phyloP scores from a whole-genome alignment of 92 coral and sea anemone genomes.

The Phymanthus crucifer region DNA sequence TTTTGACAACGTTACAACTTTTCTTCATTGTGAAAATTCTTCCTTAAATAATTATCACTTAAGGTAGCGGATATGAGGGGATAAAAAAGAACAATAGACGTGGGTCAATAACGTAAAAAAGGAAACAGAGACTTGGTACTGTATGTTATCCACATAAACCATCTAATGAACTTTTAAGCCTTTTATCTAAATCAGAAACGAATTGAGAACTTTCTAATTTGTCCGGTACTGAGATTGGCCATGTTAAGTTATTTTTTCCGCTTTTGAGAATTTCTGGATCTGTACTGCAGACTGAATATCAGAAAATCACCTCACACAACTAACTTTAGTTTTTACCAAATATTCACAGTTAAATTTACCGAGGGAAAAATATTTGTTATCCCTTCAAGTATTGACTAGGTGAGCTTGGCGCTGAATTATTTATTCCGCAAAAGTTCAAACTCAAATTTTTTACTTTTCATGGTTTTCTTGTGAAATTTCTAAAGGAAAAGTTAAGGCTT shows the following conservation, averaged over 20 bases:
- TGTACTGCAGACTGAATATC: neutral
- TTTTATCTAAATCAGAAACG: conserved; percentile 13
- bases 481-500: neutral
- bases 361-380: conserved; percentile 9
- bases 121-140: too few relatives aligned
- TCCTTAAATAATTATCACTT: conserved; percentile 33
- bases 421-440: conserved; percentile 22
- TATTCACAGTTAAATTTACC: neutral
- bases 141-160: neutral
- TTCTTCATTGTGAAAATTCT: conserved; percentile 19
- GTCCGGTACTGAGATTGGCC: neutral
- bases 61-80: conserved; percentile 25
- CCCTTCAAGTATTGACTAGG: conserved; percentile 11
- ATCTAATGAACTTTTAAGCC: conserved; percentile 7
- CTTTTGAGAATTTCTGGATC: neutral
- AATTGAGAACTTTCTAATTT: conserved; percentile 4
- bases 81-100: conserved; percentile 9
- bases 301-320: neutral
- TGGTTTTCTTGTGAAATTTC: neutral
- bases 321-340: neutral
- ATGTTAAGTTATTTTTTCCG: conserved; percentile 1
- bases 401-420: conserved; percentile 32
- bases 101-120: conserved; percentile 2
- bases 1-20: conserved; percentile 26
- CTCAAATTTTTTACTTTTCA: conserved; percentile 13